Evolutionary conservation across 2,888 invertebrate genomes (phyloP).

Genomic region (Sminthurinus aureus): DNA sequence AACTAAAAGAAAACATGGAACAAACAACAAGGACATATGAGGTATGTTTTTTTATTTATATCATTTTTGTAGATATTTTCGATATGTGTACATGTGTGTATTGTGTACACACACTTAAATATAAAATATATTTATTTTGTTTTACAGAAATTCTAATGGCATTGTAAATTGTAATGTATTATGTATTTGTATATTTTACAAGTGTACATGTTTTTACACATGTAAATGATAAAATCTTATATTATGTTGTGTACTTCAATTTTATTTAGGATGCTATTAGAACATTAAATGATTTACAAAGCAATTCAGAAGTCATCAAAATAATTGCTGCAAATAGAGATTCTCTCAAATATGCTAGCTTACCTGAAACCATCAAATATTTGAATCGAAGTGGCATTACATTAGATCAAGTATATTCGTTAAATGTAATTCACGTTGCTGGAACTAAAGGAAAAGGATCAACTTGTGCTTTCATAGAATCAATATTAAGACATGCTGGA

Average conservation of each 20-base stretch:
- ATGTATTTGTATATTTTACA: no score
- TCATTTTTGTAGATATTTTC: no score
- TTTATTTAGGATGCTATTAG: conserved; percentile 72
- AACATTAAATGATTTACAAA: conserved; percentile 75
- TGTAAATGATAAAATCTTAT: neutral
- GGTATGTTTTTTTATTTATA: neutral
- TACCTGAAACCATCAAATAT: conserved; percentile 52
- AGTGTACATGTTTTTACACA: no score
- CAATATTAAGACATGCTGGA: conserved; percentile 83
- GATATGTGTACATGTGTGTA: no score
- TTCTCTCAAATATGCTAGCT: conserved; percentile 25
- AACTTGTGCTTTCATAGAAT: conserved; percentile 91
- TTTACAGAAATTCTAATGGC: no score
- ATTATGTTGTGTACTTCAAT: neutral
- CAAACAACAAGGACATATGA: neutral
- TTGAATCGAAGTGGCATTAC: conserved; percentile 70
- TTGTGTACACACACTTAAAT: no score
- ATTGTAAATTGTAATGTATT: no score
- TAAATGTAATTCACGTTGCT: conserved; percentile 91
- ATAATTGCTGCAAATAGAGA: conserved; percentile 61
- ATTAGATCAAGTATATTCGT: conserved; percentile 72
- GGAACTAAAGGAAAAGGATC: conserved; percentile 99
- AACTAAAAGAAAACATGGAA: neutral
- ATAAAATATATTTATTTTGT: no score
- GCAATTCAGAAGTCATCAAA: conserved; percentile 72